Evolutionary conservation across 2,797 vertebrate species (phyloP).

Genomic region (Arctocebus calabarensis): DNA sequence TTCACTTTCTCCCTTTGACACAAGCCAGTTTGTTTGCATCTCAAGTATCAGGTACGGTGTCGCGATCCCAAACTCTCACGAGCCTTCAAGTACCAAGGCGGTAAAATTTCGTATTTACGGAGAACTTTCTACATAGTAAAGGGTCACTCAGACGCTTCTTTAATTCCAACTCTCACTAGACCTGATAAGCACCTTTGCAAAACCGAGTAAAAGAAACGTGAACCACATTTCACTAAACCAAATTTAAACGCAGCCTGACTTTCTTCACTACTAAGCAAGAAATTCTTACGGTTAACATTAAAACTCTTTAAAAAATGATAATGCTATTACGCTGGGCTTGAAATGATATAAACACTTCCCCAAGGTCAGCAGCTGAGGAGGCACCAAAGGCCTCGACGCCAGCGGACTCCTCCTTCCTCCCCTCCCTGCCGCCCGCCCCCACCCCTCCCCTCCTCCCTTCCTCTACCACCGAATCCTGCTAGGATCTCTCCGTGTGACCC

Average conservation of each 20-base stretch:
- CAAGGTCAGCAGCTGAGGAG: conserved; percentile 61
- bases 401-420: neutral
- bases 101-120: neutral
- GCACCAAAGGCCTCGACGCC: neutral
- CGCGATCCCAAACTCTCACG: neutral
- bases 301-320: neutral
- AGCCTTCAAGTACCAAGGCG: neutral
- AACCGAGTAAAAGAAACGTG: neutral
- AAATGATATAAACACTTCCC: neutral
- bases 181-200: neutral
- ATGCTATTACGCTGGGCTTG: neutral
- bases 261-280: neutral
- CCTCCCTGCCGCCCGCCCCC: too few species aligned
- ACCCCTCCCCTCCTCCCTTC: accelerated
- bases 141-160: neutral
- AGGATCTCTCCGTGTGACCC: accelerated
- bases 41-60: neutral
- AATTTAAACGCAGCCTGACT: neutral
- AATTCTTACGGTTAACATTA: neutral
- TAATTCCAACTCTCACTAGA: neutral
- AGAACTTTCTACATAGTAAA: conserved; percentile 11
- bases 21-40: neutral
- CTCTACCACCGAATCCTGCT: too few species aligned
- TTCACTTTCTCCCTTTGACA: neutral
- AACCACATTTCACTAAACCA: neutral